These are phyloP conservation scores for Dasysyrphus albostriatus DNA, from an alignment of 2,888 invertebrate genomes.

Conservation along the genomic window DNA sequence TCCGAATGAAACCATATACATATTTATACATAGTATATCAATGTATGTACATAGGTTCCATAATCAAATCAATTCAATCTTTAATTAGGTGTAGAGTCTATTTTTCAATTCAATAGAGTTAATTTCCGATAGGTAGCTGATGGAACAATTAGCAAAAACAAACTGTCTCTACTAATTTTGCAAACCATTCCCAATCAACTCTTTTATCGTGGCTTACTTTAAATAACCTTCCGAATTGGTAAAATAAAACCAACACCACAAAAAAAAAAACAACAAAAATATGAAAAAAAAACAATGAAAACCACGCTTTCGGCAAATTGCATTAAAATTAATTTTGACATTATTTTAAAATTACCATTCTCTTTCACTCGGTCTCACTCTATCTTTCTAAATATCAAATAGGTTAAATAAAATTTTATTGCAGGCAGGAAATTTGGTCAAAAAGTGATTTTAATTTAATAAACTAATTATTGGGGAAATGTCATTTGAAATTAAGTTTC, in stretches of 20 bases:
- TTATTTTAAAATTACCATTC: constrained; percentile 41
- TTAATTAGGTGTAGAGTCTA: constrained; percentile 6
- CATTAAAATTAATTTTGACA: constrained; percentile 63
- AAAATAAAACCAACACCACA: neutral
- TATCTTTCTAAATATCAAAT: constrained; percentile 30
- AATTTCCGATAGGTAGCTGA: neutral
- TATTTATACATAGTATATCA: no score
- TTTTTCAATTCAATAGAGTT: constrained; percentile 23
- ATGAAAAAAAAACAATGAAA: constrained; percentile 21
- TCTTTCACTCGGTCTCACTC: neutral
- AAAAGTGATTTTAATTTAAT: constrained; percentile 71
- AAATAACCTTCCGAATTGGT: neutral
- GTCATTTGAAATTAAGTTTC: constrained; percentile 70
- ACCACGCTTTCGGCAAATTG: constrained; percentile 36
- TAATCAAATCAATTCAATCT: constrained; percentile 18
- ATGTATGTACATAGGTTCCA: no score
- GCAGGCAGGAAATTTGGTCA: constrained; percentile 39
- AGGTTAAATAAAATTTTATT: constrained; percentile 65
- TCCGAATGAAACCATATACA: no score
- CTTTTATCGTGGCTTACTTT: neutral
- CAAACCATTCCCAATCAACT: constrained; percentile 14
- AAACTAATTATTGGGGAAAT: constrained; percentile 69
- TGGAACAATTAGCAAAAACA: constrained; percentile 1
- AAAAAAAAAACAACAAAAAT: neutral
- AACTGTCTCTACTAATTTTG: constrained; percentile 19